Evolutionary conservation across 2,888 invertebrate species (phyloP), one percentile per base, ranked within the genome.

Genomic region (Orthonevra nobilis): DNA sequence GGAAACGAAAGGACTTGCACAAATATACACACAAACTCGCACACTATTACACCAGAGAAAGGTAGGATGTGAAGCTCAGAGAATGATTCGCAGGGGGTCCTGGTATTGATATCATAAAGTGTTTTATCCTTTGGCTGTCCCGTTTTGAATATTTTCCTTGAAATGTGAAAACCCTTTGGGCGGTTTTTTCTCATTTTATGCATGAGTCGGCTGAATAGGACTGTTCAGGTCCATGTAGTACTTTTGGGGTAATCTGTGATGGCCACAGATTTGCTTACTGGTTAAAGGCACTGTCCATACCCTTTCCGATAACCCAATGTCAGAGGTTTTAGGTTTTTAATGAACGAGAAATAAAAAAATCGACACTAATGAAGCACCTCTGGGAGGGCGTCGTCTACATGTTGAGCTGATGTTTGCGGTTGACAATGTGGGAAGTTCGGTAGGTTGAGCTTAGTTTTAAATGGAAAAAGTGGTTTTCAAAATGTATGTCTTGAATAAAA

Each of bases 221-320:
- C n/a, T n/a, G n/a, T n/a, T n/a, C n/a, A n/a, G n/a, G n/a, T n/a
- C n/a, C n/a, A n/a, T n/a, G n/a, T n/a, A n/a, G n/a, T n/a, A n/a
- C n/a, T n/a, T n/a, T n/a, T n/a, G n/a, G n/a, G n/a, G n/a, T n/a
- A n/a, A 60, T 52, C 46, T 60, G 60, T 36, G 28, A 68, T 28
- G 38, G 32, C 48, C 46, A 36, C 40, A 48, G 56, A 63, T 42
- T 69, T 42, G 74, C 61, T 74, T n/a, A n/a, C 44, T 74, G 74
- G 68, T 48, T 44, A 9, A 40, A 42, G n/a, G n/a, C n/a, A n/a
- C n/a, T n/a, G n/a, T n/a, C n/a, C n/a, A n/a, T n/a, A n/a, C n/a
- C n/a, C n/a, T n/a, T n/a, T n/a, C n/a, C n/a, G n/a, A n/a, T n/a
- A n/a, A n/a, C n/a, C n/a, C n/a, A n/a, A n/a, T n/a, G n/a, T n/a